Conservation (phyloP, 2,113 vertebrate genomes). For the Pontoporia blainvillei region DNA sequence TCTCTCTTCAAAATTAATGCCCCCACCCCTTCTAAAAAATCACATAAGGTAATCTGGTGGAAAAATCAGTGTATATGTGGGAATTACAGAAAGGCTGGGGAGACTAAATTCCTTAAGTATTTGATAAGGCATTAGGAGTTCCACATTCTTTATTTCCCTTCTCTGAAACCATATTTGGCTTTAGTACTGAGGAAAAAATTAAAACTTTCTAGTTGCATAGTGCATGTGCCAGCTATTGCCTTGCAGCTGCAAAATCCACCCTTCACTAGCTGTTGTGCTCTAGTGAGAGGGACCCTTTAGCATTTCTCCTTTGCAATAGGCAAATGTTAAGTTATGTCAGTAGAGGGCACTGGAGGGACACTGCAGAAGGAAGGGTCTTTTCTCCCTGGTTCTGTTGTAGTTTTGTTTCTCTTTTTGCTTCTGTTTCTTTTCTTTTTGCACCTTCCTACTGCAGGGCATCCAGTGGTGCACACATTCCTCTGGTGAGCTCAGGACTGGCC, state of each 20-base stretch:
- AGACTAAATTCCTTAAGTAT: neutral
- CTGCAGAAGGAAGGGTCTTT: neutral
- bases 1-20: neutral
- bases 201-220: neutral
- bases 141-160: neutral
- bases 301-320: neutral
- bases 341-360: neutral
- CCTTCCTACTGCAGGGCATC: neutral
- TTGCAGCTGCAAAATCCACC: neutral
- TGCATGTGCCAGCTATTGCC: neutral
- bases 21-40: neutral
- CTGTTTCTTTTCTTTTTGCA: neutral
- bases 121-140: neutral
- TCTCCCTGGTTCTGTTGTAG: too few relatives aligned
- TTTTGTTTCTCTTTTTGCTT: neutral
- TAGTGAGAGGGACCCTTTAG: neutral
- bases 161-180: neutral
- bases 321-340: neutral
- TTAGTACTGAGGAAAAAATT: neutral
- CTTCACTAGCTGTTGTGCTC: neutral
- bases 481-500: neutral
- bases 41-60: neutral
- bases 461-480: neutral
- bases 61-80: neutral
- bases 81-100: neutral